These are phyloP conservation scores for Eristalis intricaria DNA, from an alignment of 2,888 invertebrate species.

Conservation along the genomic window DNA sequence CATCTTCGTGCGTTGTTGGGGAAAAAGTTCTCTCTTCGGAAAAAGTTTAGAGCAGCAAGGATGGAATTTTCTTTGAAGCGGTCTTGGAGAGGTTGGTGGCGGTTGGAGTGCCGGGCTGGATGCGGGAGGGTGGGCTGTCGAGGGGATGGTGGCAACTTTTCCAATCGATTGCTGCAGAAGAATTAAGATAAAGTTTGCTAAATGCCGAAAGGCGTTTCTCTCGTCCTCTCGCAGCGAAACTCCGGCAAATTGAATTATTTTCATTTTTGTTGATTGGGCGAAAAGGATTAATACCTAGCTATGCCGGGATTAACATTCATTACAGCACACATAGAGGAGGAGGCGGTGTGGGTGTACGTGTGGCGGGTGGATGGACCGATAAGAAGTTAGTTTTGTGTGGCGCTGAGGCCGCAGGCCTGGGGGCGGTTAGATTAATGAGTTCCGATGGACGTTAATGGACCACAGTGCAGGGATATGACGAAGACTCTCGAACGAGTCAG, in stretches of 20 bases:
- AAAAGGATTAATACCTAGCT: slow-evolving; percentile 71
- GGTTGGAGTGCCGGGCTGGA: no score
- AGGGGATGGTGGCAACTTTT: slow-evolving; percentile 48
- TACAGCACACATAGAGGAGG: slow-evolving; percentile 19
- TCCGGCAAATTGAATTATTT: slow-evolving; percentile 69
- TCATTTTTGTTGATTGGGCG: slow-evolving; percentile 70
- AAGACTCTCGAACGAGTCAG: slow-evolving; percentile 6
- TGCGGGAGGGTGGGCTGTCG: slow-evolving; percentile 4
- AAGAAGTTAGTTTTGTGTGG: slow-evolving; percentile 61
- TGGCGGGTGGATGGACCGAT: slow-evolving; percentile 5
- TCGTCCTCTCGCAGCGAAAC: slow-evolving; percentile 29
- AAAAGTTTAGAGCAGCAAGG: slow-evolving; percentile 55
- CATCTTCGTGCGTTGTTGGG: slow-evolving; percentile 32
- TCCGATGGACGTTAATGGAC: slow-evolving; percentile 71
- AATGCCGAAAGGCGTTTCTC: slow-evolving; percentile 66
- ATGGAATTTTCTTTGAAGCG: slow-evolving; percentile 70
- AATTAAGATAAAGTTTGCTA: slow-evolving; percentile 69
- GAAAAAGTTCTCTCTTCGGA: slow-evolving; percentile 21
- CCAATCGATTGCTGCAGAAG: slow-evolving; percentile 70
- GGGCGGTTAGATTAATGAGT: slow-evolving; percentile 70
- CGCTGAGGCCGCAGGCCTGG: slow-evolving; percentile 51
- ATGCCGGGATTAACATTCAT: slow-evolving; percentile 65
- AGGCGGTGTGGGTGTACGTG: no score
- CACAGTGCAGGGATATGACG: slow-evolving; percentile 35
- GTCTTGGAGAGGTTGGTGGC: slow-evolving; percentile 26